These are phyloP conservation scores for Meliscaeva auricollis DNA, from an alignment of 2,888 invertebrate genomes.

Conservation along the genomic window DNA sequence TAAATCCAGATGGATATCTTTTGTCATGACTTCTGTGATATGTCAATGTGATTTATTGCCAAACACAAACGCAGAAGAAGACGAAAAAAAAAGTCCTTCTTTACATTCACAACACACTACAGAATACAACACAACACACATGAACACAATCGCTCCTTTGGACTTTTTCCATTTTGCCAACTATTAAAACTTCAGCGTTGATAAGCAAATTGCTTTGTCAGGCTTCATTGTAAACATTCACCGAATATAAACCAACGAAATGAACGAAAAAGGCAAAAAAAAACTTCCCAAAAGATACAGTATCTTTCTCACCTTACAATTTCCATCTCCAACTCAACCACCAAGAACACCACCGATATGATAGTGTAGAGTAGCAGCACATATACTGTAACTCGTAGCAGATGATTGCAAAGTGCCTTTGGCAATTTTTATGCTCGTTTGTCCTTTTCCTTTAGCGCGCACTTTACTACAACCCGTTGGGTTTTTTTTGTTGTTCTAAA, in stretches of 20 bases:
- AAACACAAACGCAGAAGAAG: neutral
- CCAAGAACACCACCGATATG: neutral
- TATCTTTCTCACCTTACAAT: slow-evolving; percentile 65
- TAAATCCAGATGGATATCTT: slow-evolving; percentile 44
- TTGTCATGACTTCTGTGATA: slow-evolving; percentile 47
- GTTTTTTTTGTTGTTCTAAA: no score
- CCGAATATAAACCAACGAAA: slow-evolving; percentile 10
- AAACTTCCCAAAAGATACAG: slow-evolving; percentile 50
- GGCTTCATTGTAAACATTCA: slow-evolving; percentile 41
- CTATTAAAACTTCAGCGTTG: slow-evolving; percentile 50
- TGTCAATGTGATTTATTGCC: slow-evolving; percentile 36
- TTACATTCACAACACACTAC: neutral
- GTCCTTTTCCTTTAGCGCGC: slow-evolving; percentile 51
- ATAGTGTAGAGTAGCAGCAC: slow-evolving; percentile 35
- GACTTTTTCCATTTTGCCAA: slow-evolving; percentile 15
- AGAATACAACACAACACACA: neutral
- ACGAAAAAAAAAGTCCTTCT: neutral
- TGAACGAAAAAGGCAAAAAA: neutral
- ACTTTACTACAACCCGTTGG: no score
- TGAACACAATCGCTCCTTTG: neutral
- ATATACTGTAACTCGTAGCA: neutral
- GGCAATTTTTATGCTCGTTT: slow-evolving; percentile 69
- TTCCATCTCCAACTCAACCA: slow-evolving; percentile 20
- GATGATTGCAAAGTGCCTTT: slow-evolving; percentile 70
- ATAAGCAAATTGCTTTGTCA: slow-evolving; percentile 62